Evolutionary conservation across 2,797 vertebrate genomes (phyloP).

Genomic region (Xerus rutilus): DNA sequence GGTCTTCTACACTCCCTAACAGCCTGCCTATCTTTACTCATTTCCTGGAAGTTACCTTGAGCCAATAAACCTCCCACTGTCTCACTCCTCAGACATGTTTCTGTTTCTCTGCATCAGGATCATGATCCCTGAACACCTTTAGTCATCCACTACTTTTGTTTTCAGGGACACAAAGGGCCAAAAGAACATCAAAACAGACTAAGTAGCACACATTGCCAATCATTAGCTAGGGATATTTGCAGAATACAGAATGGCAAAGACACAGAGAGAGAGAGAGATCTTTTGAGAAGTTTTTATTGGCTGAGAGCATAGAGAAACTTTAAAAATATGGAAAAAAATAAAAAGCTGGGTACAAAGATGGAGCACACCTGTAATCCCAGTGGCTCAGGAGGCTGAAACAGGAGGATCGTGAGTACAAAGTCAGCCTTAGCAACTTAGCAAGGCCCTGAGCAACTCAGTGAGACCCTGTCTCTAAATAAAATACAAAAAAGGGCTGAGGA

Average conservation of each 20-base stretch:
- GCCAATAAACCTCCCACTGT: neutral
- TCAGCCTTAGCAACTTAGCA: too few species aligned
- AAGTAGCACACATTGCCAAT: neutral
- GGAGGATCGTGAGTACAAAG: too few species aligned
- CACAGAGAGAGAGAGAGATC: neutral
- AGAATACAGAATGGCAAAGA: neutral
- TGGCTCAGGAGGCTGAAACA: too few species aligned
- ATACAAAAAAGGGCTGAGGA: too few species aligned
- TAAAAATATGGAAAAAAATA: neutral
- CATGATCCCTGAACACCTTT: neutral
- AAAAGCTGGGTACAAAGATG: too few species aligned
- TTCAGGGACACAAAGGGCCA: neutral
- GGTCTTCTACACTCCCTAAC: neutral
- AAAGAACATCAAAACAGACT: neutral
- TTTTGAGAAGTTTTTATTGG: neutral
- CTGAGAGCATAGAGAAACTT: constrained; percentile 21
- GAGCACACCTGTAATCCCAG: too few species aligned
- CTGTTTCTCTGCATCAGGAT: neutral
- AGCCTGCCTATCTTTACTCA: neutral
- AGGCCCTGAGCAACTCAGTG: too few species aligned
- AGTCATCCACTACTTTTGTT: neutral
- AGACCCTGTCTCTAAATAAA: too few species aligned
- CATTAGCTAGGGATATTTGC: neutral
- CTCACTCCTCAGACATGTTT: fast-evolving
- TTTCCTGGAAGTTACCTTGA: neutral